Percentiles rank a stretch among this genome's conserved stretches.
Evolutionary conservation across 1,140 invertebrate species (phyloP).

Genomic region (Drosophila sucinea): DNA sequence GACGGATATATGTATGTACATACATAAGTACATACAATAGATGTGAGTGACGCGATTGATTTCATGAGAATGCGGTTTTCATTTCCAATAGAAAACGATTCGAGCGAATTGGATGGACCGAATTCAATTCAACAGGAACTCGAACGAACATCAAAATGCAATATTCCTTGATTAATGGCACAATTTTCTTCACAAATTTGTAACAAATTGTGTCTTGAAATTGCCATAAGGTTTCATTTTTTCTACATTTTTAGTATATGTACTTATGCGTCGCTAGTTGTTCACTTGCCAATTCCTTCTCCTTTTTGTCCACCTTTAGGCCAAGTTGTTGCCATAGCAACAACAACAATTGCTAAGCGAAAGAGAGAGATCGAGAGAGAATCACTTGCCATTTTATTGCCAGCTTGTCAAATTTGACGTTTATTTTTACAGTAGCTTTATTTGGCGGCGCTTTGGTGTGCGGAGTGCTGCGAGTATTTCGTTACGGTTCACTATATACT

Average conservation of each 20-base stretch:
- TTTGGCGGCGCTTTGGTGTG: conserved; percentile 19
- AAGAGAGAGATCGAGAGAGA: neutral
- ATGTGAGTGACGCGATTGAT: neutral
- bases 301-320: neutral
- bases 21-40: too few relatives aligned
- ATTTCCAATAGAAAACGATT: neutral
- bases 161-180: neutral
- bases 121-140: neutral
- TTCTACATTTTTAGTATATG: neutral
- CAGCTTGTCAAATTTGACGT: conserved; percentile 51
- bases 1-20: too few relatives aligned
- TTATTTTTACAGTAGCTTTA: conserved; percentile 40
- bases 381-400: neutral
- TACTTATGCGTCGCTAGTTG: neutral
- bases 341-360: neutral
- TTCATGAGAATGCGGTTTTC: neutral
- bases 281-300: neutral
- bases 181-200: neutral
- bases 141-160: neutral
- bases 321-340: conserved; percentile 1
- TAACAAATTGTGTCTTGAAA: neutral
- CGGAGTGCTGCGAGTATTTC: conserved; percentile 15
- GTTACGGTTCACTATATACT: conserved; percentile 10
- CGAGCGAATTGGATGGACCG: neutral
- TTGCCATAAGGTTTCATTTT: neutral